Percentiles rank a stretch among this genome's conserved stretches.
phyloP scores from a whole-genome alignment of 2,113 vertebrate species.

The Oncorhynchus tshawytscha region DNA sequence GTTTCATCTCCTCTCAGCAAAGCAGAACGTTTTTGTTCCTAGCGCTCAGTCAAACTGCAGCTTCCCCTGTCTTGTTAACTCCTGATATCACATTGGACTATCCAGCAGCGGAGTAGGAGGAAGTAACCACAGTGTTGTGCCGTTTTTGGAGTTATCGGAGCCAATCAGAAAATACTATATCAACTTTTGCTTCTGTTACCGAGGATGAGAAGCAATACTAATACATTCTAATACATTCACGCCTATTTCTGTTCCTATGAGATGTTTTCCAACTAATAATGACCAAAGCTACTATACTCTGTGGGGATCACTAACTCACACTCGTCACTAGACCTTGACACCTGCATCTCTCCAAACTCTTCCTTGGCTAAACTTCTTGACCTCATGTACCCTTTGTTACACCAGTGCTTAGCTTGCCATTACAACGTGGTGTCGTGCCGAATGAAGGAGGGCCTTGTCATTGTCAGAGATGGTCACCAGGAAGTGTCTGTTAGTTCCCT shows the following conservation, averaged over 20 bases:
- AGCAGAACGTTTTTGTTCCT: conserved; percentile 20
- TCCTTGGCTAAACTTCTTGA: conserved; percentile 7
- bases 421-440: conserved; percentile 1
- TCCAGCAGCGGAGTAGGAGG: conserved; percentile 29
- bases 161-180: conserved; percentile 3
- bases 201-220: conserved; percentile 3
- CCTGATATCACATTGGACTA: conserved; percentile 8
- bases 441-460: conserved; percentile 20
- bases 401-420: conserved; percentile 3
- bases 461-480: conserved; percentile 7
- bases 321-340: too few species aligned
- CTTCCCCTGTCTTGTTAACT: conserved; percentile 15
- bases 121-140: conserved; percentile 22
- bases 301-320: too few species aligned
- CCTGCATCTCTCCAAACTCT: background rate
- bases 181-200: too few species aligned
- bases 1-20: conserved; percentile 35
- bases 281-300: too few species aligned
- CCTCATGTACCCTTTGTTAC: conserved; percentile 6
- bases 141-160: conserved; percentile 10
- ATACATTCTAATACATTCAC: background rate
- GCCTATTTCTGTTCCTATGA: background rate
- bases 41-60: conserved; percentile 13
- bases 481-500: conserved; percentile 25
- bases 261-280: too few species aligned